A percentile compares a stretch with the other conserved stretches of the same genome.
These are phyloP conservation scores for Amblyopsis rosae DNA, from an alignment of 2,113 vertebrate genomes.

Conservation along the genomic window DNA sequence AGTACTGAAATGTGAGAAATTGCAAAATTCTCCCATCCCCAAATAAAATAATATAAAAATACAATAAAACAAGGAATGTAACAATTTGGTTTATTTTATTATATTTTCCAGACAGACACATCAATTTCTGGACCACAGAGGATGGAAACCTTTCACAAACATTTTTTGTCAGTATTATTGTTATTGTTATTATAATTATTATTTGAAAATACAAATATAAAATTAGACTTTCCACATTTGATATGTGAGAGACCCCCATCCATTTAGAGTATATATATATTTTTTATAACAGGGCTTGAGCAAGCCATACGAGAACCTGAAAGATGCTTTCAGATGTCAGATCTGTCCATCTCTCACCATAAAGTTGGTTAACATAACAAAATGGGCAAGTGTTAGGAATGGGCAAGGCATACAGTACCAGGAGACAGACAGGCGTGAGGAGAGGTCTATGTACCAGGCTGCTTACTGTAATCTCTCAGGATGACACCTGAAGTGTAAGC, in stretches of 20 bases:
- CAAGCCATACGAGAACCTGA: slow-evolving; percentile 98
- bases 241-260: slow-evolving; percentile 98
- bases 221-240: slow-evolving; percentile 99
- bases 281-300: slow-evolving; percentile 97
- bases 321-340: slow-evolving; percentile 89
- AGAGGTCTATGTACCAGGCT: slow-evolving; percentile 39
- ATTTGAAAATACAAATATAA: slow-evolving; percentile 99
- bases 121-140: slow-evolving; percentile 99
- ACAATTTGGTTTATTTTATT: slow-evolving; percentile 96
- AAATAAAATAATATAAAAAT: slow-evolving; percentile 39
- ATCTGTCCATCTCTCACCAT: slow-evolving; percentile 78
- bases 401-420: slow-evolving; percentile 37
- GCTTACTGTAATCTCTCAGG: slow-evolving; percentile 37
- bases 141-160: slow-evolving; percentile 99
- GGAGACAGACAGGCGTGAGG: slow-evolving; percentile 49
- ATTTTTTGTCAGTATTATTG: slow-evolving; percentile 71
- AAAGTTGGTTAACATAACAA: slow-evolving; percentile 77
- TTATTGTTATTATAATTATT: slow-evolving; percentile 81
- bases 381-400: slow-evolving; percentile 81
- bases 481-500: slow-evolving; percentile 34
- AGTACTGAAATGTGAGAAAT: slow-evolving; percentile 6
- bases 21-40: background rate
- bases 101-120: slow-evolving; percentile 97
- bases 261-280: slow-evolving; percentile 80
- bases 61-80: slow-evolving; percentile 71